Conservation (phyloP, 2,888 invertebrate species). For the Sclerodermus sp. region DNA sequence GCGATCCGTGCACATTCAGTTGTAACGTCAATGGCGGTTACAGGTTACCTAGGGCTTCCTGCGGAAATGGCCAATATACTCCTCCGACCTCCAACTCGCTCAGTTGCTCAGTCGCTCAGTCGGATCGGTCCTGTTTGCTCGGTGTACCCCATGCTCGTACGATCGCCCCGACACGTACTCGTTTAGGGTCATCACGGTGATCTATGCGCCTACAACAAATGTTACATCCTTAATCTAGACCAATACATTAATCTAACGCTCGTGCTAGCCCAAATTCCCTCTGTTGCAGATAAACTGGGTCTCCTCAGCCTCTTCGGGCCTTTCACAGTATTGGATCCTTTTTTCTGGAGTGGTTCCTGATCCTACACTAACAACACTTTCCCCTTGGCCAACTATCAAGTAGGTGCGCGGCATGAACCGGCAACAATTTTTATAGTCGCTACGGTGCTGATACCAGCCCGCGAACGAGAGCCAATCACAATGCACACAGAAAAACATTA, state of each 20-base stretch:
- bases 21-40: conserved; percentile 51
- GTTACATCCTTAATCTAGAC: conserved; percentile 43
- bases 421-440: no score
- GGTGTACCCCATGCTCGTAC: conserved; percentile 40
- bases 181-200: conserved; percentile 46
- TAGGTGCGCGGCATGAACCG: no score
- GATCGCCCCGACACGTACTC: conserved; percentile 46
- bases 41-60: conserved; percentile 55
- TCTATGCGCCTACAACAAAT: conserved; percentile 47
- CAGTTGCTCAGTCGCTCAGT: conserved; percentile 31
- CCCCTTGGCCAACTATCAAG: no score
- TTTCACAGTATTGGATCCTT: no score
- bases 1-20: conserved; percentile 47
- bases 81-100: conserved; percentile 50
- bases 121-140: conserved; percentile 32
- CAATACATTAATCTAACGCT: conserved; percentile 32
- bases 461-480: no score
- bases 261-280: conserved; percentile 12
- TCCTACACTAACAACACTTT: no score
- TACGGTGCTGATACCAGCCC: no score
- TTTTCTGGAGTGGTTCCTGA: no score
- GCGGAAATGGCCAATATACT: conserved; percentile 55
- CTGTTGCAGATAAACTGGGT: no score
- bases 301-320: no score
- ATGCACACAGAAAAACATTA: no score